These are phyloP conservation scores for Polyodon spathula DNA, from an alignment of 2,113 vertebrate genomes.

Conservation along the genomic window DNA sequence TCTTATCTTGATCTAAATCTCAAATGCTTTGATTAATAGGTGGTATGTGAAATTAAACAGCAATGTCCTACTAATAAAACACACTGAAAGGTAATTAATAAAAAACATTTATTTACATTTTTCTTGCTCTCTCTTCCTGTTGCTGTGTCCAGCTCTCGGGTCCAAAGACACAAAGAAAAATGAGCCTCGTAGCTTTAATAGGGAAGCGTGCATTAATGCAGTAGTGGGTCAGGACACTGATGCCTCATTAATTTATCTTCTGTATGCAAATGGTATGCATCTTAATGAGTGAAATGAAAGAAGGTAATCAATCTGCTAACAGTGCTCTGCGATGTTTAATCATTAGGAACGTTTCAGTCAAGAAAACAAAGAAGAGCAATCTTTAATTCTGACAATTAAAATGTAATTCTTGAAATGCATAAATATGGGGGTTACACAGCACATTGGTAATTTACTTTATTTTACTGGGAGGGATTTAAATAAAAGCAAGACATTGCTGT, in stretches of 20 bases:
- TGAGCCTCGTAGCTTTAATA: not conserved
- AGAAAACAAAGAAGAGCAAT: constrained; percentile 42
- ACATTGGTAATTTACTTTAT: constrained; percentile 25
- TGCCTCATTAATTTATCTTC: constrained; percentile 16
- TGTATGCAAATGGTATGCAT: constrained; percentile 12
- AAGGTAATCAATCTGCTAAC: constrained; percentile 44
- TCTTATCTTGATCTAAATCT: no score
- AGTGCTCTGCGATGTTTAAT: constrained; percentile 44
- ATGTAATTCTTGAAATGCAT: constrained; percentile 34
- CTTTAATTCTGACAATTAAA: constrained; percentile 49
- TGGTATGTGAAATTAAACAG: not conserved
- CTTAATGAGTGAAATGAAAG: constrained; percentile 7
- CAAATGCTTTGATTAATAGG: not conserved
- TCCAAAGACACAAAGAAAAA: constrained; percentile 1
- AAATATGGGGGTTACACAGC: constrained; percentile 30
- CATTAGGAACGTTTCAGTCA: constrained; percentile 51
- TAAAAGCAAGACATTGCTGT: not conserved
- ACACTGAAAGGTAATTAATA: not conserved
- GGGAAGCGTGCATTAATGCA: not conserved
- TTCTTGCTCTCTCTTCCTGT: not conserved
- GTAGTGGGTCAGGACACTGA: constrained; percentile 7
- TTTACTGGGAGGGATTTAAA: not conserved
- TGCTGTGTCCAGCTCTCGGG: not conserved
- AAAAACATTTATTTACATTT: not conserved
- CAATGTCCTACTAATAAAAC: not conserved